Evolutionary conservation across 2,113 vertebrate genomes (phyloP), one percentile per base, ranked within the genome.

Genomic region (Semicossyphus pulcher): DNA sequence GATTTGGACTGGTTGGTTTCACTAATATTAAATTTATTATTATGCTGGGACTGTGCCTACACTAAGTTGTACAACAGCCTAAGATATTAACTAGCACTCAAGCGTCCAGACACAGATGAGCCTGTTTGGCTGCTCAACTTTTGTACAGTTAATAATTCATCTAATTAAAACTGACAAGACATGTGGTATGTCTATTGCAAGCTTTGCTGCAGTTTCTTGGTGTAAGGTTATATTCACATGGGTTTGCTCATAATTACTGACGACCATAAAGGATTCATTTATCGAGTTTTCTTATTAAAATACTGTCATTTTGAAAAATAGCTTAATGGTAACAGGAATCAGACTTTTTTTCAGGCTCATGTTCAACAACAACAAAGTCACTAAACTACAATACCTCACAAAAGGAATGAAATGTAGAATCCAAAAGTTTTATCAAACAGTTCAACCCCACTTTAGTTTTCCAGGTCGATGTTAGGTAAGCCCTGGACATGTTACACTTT

Each of bases 21-120:
- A 28, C 34, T 56, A 47, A 31, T 29, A 42, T 32, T 32, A 5
- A 29, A 67, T 62, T 2, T 49, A 77, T 48, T 21, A 18, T 29
- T 60, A 25, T 51, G 7, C 37, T 61, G n/a, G 23, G 18, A 20
- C 16, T 1, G 1, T 16, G 37, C 10, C 14, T 10, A 2, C 7
- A 8, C 7, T 42, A 28, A 48, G 25, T 59, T 65, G 4, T 23
- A 25, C 0, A 1, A 23, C 44, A 59, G 29, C n/a, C 25, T 31
- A 15, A 54, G 21, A 47, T 14, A 25, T 7, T 53, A 48, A 21
- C 51, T 37, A 23, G 10, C 9, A 14, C n/a, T 26, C 16, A 67
- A 29, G 44, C 18, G 39, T 23, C 48, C 31, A 31, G 1, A 56
- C 29, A 18, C 39, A 56, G 5, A 6, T 32, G 34, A 70, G 8